These are phyloP conservation scores for Mionectes olivaceus DNA, from an alignment of 2,797 vertebrate species.

Conservation along the genomic window DNA sequence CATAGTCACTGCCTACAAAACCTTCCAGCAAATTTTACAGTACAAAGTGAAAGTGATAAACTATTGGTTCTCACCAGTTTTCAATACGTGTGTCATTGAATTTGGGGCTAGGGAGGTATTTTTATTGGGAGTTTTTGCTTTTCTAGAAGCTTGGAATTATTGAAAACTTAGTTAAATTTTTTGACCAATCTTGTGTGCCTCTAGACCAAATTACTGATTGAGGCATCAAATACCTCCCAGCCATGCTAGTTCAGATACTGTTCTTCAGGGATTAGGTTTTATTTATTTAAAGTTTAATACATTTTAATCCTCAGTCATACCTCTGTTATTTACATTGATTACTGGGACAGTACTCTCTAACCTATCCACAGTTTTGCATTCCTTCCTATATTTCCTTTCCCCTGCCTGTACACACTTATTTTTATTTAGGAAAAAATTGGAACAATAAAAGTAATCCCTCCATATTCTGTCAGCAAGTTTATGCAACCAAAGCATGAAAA, in stretches of 20 bases:
- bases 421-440: background rate
- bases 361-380: background rate
- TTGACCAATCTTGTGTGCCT: background rate
- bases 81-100: background rate
- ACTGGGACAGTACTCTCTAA: background rate
- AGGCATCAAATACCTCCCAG: background rate
- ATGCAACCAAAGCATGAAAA: background rate
- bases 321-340: background rate
- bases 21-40: background rate
- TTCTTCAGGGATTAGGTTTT: background rate
- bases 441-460: background rate
- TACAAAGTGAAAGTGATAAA: background rate
- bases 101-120: background rate
- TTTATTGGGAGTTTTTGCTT: background rate
- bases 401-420: background rate
- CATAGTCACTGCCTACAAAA: background rate
- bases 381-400: background rate
- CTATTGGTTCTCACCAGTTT: background rate
- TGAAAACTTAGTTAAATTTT: background rate
- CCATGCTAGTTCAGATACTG: background rate
- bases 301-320: background rate
- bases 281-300: background rate
- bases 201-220: background rate
- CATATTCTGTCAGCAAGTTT: background rate
- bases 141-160: background rate